These are phyloP conservation scores for Corapipo altera DNA, from an alignment of 2,113 vertebrate genomes.

Conservation along the genomic window DNA sequence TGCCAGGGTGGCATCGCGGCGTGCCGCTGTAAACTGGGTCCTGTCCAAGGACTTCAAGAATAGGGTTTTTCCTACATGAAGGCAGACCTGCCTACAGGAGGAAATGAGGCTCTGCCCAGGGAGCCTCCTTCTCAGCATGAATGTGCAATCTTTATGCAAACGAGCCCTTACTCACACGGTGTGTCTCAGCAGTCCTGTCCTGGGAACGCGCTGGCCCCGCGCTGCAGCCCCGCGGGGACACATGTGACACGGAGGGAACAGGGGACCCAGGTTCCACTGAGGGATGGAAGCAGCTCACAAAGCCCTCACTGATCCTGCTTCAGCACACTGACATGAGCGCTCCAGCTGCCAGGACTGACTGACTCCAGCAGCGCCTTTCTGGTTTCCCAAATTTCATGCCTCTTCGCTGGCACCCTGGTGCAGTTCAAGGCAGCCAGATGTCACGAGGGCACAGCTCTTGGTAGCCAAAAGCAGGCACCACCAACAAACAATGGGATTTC, in stretches of 20 bases:
- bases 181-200: background rate
- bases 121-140: background rate
- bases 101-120: background rate
- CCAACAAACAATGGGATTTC: slow-evolving; percentile 49
- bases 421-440: background rate
- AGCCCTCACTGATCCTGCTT: background rate
- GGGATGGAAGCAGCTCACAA: background rate
- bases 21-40: background rate
- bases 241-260: rapidly evolving
- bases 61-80: background rate
- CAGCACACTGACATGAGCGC: rapidly evolving
- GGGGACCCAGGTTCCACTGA: rapidly evolving
- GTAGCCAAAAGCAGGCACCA: background rate
- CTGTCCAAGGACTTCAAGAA: background rate
- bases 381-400: background rate
- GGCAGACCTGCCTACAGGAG: background rate
- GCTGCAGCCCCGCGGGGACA: background rate
- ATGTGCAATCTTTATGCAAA: background rate
- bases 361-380: background rate
- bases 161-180: background rate
- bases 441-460: background rate
- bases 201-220: background rate
- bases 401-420: background rate
- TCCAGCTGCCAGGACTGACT: background rate
- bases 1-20: background rate